Conservation (phyloP, 35 echinoderm and acorn worm genomes). For the Hemicentrotus pulcherrimus region DNA sequence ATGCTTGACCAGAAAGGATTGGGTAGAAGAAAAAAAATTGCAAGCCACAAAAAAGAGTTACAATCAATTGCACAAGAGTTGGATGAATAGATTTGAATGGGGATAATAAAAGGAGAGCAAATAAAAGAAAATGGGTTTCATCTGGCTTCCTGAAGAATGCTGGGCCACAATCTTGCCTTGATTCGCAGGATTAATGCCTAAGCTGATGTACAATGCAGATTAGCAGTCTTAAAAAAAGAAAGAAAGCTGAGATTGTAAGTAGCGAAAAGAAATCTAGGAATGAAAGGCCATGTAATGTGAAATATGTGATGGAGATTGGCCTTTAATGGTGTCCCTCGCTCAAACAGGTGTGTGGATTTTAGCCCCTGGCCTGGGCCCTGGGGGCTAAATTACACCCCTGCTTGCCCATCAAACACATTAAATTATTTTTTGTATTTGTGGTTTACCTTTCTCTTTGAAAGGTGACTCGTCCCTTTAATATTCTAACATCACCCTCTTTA, state of each 20-base stretch:
- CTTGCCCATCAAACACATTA: neutral
- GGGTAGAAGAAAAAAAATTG: too few relatives aligned
- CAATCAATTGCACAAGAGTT: constrained; percentile 31
- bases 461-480: neutral
- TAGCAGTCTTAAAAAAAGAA: constrained; percentile 51
- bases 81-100: constrained; percentile 36
- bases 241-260: constrained; percentile 44
- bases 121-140: constrained; percentile 18
- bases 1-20: neutral
- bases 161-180: constrained; percentile 41
- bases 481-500: neutral
- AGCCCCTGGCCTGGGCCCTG: neutral
- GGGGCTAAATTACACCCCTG: neutral
- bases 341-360: constrained; percentile 42
- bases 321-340: neutral
- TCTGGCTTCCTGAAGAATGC: constrained; percentile 34
- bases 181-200: constrained; percentile 51
- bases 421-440: neutral
- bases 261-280: neutral
- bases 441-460: neutral
- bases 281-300: neutral
- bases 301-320: constrained; percentile 21
- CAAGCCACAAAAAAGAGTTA: neutral
- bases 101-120: constrained; percentile 33
- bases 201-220: constrained; percentile 54